Percentiles rank a stretch among this genome's conserved stretches.
Evolutionary conservation across 2,888 invertebrate species (phyloP).

Genomic region (Byasa hedistus): DNA sequence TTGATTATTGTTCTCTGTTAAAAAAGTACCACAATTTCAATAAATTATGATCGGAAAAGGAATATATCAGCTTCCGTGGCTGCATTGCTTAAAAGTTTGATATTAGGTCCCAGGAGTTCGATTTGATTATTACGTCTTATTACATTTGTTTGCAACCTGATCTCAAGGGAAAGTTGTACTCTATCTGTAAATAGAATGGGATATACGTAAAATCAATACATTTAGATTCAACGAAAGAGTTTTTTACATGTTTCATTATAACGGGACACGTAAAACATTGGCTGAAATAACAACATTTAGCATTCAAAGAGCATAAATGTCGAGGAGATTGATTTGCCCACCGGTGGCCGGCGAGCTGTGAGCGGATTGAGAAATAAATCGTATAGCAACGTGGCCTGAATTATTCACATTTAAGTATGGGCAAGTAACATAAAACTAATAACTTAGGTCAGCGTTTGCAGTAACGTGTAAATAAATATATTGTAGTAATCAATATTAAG

Average conservation of each 20-base stretch:
- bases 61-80: too few relatives aligned
- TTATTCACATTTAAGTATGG: conserved; percentile 16
- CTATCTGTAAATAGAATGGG: too few relatives aligned
- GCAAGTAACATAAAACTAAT: not conserved
- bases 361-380: conserved; percentile 21
- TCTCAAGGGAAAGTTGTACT: too few relatives aligned
- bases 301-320: conserved; percentile 18
- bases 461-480: too few relatives aligned
- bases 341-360: conserved; percentile 4
- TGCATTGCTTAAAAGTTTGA: too few relatives aligned
- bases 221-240: not conserved
- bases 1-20: too few relatives aligned
- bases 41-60: too few relatives aligned
- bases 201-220: not conserved
- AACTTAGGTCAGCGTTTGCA: not conserved
- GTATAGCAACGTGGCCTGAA: conserved; percentile 7
- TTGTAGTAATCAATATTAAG: too few relatives aligned
- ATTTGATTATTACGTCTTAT: too few relatives aligned
- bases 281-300: conserved; percentile 4
- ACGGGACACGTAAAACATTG: conserved; percentile 1
- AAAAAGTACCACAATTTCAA: too few relatives aligned
- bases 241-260: not conserved
- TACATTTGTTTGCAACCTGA: too few relatives aligned
- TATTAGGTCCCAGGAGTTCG: too few relatives aligned
- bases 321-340: conserved; percentile 23